Base-by-base conservation (phyloP, 2,797 vertebrate genomes). In the Gephyroberyx darwinii region DNA sequence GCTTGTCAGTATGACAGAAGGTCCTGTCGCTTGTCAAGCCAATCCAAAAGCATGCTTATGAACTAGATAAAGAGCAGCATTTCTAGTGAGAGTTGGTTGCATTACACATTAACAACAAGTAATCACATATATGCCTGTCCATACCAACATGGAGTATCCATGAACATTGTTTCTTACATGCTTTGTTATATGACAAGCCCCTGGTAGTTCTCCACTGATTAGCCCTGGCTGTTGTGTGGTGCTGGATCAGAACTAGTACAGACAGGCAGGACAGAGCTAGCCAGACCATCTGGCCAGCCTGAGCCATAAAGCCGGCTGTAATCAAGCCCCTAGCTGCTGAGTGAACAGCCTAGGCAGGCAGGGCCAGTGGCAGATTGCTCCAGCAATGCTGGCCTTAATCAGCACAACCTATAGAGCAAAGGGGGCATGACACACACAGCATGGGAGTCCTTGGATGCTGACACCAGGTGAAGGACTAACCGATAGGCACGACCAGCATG, bases 291-390 rank as follows among this genome's bases (percentile, higher is more conserved):
- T 91, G 89, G 85, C 81, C 76, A 47, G 55, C 39, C 82, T 89
- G 81, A 87, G 75, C 85, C 75, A 75, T 37, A 88, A 91, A 93
- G 88, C 89, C 81, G 88, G 39, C 78, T 86, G 81, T 93, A 94
- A 94, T 93, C 90, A 90, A 80, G 45, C 89, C 54, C 75, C 92
- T 86, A 82, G 78, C 63, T 74, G 84, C 75, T 69, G 78, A 75
- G 37, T 48, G 64, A 69, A 77, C 62, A 71, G 51, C 51, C 71
- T 54, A 50, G 56, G 35, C 65, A 64, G 80, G 57, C 55, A 19
- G 54, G 75, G 83, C 84, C 79, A 86, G 55, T 55, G 84, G 71
- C 76, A 86, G 83, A 89, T 62, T 90, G 84, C 75, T 93, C 52
- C 57, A 79, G 48, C 82, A 41, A 89, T 39, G 75, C 62, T 82